phyloP scores from a whole-genome alignment of 2,888 invertebrate species.

The Athalia cordata region DNA sequence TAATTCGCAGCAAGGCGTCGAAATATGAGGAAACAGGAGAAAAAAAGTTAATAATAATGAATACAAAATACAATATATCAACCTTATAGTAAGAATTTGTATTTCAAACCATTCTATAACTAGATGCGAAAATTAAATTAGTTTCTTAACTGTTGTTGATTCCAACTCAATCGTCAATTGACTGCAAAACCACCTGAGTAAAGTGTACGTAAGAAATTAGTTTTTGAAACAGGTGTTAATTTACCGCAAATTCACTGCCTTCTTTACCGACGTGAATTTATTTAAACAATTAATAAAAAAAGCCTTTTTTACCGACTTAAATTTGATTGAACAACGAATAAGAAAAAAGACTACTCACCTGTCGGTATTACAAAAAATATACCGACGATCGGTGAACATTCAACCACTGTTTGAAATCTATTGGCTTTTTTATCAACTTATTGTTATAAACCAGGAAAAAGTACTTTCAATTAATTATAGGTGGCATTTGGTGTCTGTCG shows the following conservation, averaged over 20 bases:
- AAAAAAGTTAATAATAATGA: background rate
- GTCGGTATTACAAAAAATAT: background rate
- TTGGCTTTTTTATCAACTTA: background rate
- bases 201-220: background rate
- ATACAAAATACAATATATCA: background rate
- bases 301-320: background rate
- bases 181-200: background rate
- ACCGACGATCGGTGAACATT: background rate
- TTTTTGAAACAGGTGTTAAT: background rate
- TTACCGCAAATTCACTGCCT: background rate
- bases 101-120: background rate
- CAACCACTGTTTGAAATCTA: background rate
- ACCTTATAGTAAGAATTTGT: background rate
- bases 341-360: background rate
- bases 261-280: background rate
- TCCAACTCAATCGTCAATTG: background rate
- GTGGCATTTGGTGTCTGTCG: no score
- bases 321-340: background rate
- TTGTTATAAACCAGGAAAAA: background rate
- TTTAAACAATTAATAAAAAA: background rate
- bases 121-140: slow-evolving; percentile 30
- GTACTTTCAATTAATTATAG: no score
- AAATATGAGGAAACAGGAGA: no score
- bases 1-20: background rate
- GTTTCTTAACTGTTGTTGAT: background rate